phyloP scores from a whole-genome alignment of 2,888 invertebrate genomes.

The Girardia tigrina region DNA sequence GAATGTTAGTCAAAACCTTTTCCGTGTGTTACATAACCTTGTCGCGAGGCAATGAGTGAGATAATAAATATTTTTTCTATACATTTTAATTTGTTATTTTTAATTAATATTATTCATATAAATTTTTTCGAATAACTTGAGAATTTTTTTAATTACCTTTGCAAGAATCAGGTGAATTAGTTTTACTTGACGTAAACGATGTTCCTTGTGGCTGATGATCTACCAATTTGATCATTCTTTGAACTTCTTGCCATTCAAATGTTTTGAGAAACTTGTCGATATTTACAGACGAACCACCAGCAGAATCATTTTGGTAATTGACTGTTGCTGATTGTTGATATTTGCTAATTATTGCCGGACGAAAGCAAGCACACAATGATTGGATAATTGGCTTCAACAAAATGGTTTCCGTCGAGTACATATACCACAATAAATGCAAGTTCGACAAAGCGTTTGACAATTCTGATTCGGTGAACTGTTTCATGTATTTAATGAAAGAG shows the following conservation, averaged over 20 bases:
- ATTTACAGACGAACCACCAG: too few relatives aligned
- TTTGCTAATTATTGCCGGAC: background rate
- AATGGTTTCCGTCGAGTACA: slow-evolving; percentile 78
- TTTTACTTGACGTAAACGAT: background rate
- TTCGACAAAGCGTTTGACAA: slow-evolving; percentile 67
- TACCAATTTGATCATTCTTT: background rate
- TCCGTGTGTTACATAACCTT: too few relatives aligned
- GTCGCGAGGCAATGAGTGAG: too few relatives aligned
- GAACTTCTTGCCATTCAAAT: background rate
- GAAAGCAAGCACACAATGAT: background rate
- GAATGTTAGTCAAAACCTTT: too few relatives aligned
- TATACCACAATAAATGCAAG: slow-evolving; percentile 79
- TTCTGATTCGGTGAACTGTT: slow-evolving; percentile 52
- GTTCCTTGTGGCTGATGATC: background rate
- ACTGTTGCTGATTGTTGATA: background rate
- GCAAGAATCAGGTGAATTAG: background rate
- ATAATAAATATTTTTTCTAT: too few relatives aligned
- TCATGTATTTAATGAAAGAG: slow-evolving; percentile 35
- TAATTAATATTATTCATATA: too few relatives aligned
- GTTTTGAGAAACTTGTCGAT: background rate
- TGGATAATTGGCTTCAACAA: slow-evolving; percentile 58
- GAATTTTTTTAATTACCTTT: background rate
- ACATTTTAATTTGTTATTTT: too few relatives aligned
- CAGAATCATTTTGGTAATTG: background rate
- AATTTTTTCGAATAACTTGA: too few relatives aligned